Conservation (phyloP, 2,888 invertebrate genomes). For the Andrena chrysosceles region DNA sequence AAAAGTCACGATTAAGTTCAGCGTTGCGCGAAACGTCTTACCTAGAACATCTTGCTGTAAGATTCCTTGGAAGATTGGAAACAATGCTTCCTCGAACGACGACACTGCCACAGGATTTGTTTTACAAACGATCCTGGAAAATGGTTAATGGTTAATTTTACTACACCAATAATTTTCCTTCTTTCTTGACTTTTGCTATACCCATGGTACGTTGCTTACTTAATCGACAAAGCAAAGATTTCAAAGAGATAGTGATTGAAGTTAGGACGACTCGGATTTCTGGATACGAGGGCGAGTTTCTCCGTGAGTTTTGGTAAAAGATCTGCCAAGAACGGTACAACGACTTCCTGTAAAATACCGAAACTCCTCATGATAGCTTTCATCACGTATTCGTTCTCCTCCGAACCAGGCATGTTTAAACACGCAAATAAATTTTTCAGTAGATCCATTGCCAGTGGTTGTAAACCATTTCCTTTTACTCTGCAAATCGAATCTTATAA, state of each 20-base stretch:
- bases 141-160: conserved; percentile 20
- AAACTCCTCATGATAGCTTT: conserved; percentile 98
- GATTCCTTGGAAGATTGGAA: conserved; percentile 98
- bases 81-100: conserved; percentile 96
- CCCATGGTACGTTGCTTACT: conserved; percentile 86
- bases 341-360: conserved; percentile 91
- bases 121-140: conserved; percentile 92
- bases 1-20: neutral
- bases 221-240: conserved; percentile 95
- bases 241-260: conserved; percentile 99
- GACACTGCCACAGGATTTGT: conserved; percentile 92
- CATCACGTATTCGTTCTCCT: conserved; percentile 99
- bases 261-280: conserved; percentile 98
- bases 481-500: conserved; percentile 79
- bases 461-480: conserved; percentile 88
- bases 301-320: conserved; percentile 94
- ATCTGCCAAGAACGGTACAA: conserved; percentile 92
- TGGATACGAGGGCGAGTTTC: conserved; percentile 93
- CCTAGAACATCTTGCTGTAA: conserved; percentile 97
- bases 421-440: conserved; percentile 92
- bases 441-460: conserved; percentile 89
- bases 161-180: neutral
- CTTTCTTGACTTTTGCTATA: neutral
- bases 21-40: conserved; percentile 77
- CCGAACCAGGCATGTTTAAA: conserved; percentile 90